Conservation (phyloP, 2,888 invertebrate species). For the Hypselothyrea guttata region DNA sequence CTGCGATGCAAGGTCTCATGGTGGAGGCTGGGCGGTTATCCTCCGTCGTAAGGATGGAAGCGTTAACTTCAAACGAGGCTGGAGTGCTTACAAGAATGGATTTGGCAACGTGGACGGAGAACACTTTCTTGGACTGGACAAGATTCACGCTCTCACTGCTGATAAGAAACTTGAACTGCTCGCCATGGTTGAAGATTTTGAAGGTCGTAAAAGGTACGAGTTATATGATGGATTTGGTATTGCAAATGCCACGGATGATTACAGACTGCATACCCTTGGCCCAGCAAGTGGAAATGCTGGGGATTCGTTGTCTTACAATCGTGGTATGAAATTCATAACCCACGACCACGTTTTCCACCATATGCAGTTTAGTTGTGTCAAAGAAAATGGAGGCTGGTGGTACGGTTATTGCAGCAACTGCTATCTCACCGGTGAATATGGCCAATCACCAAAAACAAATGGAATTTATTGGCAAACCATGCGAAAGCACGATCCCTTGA, state of each 20-base stretch:
- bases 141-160: conserved; percentile 22
- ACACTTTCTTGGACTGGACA: conserved; percentile 43
- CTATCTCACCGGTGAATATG: too few relatives aligned
- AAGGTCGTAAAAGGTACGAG: conserved; percentile 6
- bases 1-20: conserved; percentile 25
- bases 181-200: conserved; percentile 26
- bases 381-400: too few relatives aligned
- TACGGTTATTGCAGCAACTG: too few relatives aligned
- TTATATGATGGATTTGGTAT: conserved; percentile 33
- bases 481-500: background rate
- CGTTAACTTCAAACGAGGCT: conserved; percentile 35
- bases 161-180: conserved; percentile 29
- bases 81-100: conserved; percentile 37
- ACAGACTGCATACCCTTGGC: too few relatives aligned
- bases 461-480: background rate
- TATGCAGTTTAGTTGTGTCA: too few relatives aligned
- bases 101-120: conserved; percentile 41
- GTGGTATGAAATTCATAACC: too few relatives aligned
- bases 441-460: too few relatives aligned
- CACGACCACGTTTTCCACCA: too few relatives aligned
- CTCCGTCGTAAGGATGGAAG: conserved; percentile 39
- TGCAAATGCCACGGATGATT: too few relatives aligned
- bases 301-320: too few relatives aligned
- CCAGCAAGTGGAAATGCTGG: too few relatives aligned
- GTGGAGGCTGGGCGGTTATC: conserved; percentile 37